These are phyloP conservation scores for Eueremaeus valkanovi DNA, from an alignment of 2,888 invertebrate species.

Conservation along the genomic window DNA sequence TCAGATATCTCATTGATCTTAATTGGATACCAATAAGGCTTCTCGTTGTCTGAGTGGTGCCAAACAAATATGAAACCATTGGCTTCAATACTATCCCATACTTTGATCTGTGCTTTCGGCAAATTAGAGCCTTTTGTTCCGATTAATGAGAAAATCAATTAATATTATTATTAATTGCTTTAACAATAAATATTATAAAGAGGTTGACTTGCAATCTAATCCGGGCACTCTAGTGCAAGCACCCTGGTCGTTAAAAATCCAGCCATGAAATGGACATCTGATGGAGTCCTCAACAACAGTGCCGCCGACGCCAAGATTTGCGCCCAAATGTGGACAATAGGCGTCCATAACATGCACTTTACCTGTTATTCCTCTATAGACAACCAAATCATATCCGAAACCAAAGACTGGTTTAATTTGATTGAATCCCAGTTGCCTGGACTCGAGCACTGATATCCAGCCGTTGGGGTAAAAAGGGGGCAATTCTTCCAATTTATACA, in stretches of 20 bases:
- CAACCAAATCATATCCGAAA: constrained; percentile 65
- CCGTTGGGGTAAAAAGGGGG: constrained; percentile 86
- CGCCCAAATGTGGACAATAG: constrained; percentile 85
- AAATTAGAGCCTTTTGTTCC: constrained; percentile 55
- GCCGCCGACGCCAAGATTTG: constrained; percentile 76
- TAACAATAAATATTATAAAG: too few relatives aligned
- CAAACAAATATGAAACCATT: constrained; percentile 75
- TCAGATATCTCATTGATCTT: constrained; percentile 58
- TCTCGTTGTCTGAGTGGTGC: constrained; percentile 69
- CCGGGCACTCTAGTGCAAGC: constrained; percentile 74
- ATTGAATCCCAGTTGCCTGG: constrained; percentile 58
- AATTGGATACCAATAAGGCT: constrained; percentile 66
- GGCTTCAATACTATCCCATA: constrained; percentile 65
- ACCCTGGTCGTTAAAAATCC: constrained; percentile 70
- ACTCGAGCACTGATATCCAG: constrained; percentile 76
- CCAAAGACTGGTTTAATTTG: constrained; percentile 59
- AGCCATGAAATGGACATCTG: constrained; percentile 84
- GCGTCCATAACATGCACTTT: constrained; percentile 69
- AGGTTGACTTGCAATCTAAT: constrained; percentile 12
- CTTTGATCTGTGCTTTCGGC: constrained; percentile 63
- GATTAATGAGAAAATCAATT: not conserved
- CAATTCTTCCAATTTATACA: constrained; percentile 52
- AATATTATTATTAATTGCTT: not conserved
- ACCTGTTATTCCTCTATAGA: constrained; percentile 64
- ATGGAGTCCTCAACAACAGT: constrained; percentile 64